Conservation (phyloP, 1,140 invertebrate genomes). For the Neuroterus valhalla region DNA sequence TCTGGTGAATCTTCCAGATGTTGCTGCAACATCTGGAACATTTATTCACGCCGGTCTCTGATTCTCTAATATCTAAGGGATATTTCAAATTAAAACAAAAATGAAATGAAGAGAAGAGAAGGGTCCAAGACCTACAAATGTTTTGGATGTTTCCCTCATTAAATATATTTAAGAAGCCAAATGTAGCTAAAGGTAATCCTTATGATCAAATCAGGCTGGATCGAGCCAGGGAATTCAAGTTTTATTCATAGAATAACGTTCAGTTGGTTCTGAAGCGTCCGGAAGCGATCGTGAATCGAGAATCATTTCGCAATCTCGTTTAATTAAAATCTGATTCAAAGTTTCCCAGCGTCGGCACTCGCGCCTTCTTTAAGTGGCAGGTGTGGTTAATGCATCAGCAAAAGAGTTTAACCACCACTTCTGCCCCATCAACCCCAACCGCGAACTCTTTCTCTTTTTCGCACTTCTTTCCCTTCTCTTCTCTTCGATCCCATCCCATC, state of each 20-base stretch:
- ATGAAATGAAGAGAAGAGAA: too few species aligned
- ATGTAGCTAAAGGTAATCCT: too few species aligned
- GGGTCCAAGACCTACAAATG: too few species aligned
- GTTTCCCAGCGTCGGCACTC: slow-evolving; percentile 55
- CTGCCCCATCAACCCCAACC: slow-evolving; percentile 51
- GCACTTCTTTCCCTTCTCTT: slow-evolving; percentile 24
- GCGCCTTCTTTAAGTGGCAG: slow-evolving; percentile 55
- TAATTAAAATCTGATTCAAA: slow-evolving; percentile 75
- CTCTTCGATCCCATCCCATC: not conserved
- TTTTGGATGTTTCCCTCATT: too few species aligned
- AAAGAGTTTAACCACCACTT: slow-evolving; percentile 68
- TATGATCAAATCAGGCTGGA: not conserved
- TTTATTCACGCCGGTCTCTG: too few species aligned
- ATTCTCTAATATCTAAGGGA: too few species aligned
- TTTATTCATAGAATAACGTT: slow-evolving; percentile 24
- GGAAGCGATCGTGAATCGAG: slow-evolving; percentile 33
- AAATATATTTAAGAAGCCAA: too few species aligned
- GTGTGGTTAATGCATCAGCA: slow-evolving; percentile 73
- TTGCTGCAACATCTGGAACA: too few species aligned
- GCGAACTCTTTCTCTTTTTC: slow-evolving; percentile 42
- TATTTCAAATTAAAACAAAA: too few species aligned
- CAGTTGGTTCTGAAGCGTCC: not conserved
- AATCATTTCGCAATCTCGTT: slow-evolving; percentile 73
- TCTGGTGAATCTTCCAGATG: too few species aligned
- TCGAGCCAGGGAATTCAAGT: slow-evolving; percentile 45